phyloP scores from a whole-genome alignment of 2,113 vertebrate species.

The Neogale vison region DNA sequence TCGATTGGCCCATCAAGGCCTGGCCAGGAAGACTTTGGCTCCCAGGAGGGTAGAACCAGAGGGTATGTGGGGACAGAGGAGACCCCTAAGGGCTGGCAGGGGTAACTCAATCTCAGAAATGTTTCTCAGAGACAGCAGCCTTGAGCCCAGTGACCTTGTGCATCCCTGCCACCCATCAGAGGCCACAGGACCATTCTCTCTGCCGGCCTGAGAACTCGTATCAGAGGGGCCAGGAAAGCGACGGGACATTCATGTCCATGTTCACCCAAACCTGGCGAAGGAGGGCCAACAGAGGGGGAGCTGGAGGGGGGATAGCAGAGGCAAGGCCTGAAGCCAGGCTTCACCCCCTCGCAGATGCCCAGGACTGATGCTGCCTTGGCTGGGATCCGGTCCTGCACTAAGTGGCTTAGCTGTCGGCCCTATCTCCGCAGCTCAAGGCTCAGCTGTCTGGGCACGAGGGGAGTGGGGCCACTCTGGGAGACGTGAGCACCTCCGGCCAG shows the following conservation, averaged over 20 bases:
- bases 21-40: not conserved
- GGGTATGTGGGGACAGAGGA: not conserved
- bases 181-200: not conserved
- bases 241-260: not conserved
- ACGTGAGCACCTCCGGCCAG: not conserved
- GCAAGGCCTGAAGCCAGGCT: not conserved
- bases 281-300: not conserved
- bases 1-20: not conserved
- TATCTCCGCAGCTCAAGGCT: not conserved
- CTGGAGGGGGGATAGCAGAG: not conserved
- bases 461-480: not conserved
- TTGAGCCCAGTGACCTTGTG: not conserved
- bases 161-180: not conserved
- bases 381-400: not conserved
- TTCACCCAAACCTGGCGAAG: not conserved
- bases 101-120: not conserved
- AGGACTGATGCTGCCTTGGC: not conserved
- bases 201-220: not conserved
- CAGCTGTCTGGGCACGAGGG: not conserved
- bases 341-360: not conserved
- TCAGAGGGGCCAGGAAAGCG: not conserved
- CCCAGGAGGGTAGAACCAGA: not conserved
- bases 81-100: not conserved
- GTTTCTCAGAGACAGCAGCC: not conserved
- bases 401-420: constrained; percentile 10